Evolutionary conservation across 2,113 vertebrate genomes (phyloP).

Genomic region (Campylomormyrus tamandua): DNA sequence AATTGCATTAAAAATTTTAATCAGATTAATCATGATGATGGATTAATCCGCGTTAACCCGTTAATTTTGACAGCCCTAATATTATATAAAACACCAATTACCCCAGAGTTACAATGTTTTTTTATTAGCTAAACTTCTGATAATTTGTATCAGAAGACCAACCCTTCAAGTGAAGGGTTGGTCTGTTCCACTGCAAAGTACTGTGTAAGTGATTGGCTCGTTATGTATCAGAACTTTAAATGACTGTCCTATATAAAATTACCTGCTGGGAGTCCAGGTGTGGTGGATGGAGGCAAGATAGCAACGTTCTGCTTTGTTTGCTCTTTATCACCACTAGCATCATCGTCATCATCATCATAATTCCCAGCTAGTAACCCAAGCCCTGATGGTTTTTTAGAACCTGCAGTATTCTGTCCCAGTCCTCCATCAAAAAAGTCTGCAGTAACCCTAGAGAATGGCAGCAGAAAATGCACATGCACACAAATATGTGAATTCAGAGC

Average conservation of each 20-base stretch:
- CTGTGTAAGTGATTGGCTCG: neutral
- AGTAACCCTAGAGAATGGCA: conserved; percentile 44
- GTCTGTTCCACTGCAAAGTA: neutral
- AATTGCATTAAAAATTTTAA: too few species aligned
- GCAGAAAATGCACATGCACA: neutral
- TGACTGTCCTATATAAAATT: neutral
- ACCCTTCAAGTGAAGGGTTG: neutral
- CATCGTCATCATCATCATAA: conserved; percentile 63
- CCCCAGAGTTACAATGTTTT: neutral
- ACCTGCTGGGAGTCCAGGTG: conserved; percentile 46
- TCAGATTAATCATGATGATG: too few species aligned
- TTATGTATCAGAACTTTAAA: neutral
- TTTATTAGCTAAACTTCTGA: neutral
- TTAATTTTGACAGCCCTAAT: too few species aligned
- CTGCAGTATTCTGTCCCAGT: neutral
- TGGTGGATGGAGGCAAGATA: conserved; percentile 33
- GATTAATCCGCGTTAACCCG: too few species aligned
- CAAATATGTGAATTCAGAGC: neutral
- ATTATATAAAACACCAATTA: neutral
- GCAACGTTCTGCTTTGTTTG: conserved; percentile 26
- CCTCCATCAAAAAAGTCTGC: conserved; percentile 57
- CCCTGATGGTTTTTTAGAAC: conserved; percentile 35
- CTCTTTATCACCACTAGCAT: conserved; percentile 40
- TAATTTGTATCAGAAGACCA: neutral
- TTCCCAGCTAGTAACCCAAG: conserved; percentile 63